Percentiles rank a stretch among this genome's conserved stretches.
phyloP scores from a whole-genome alignment of 2,888 invertebrate species.

The Leptinotarsa peninsularis region DNA sequence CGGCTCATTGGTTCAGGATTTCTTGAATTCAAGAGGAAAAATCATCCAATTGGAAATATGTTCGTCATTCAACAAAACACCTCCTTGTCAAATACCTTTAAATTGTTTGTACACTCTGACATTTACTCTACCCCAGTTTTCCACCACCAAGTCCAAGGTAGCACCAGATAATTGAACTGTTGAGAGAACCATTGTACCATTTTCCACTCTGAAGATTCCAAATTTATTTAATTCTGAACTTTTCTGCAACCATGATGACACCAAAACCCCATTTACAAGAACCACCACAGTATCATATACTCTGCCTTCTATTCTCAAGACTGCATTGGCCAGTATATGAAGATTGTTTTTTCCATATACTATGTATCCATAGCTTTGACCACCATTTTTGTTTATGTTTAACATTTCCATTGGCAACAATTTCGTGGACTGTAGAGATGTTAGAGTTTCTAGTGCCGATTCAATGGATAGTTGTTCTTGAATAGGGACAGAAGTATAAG shows the following conservation, averaged over 20 bases:
- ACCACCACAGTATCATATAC: slow-evolving; percentile 69
- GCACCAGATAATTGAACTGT: slow-evolving; percentile 50
- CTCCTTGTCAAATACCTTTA: slow-evolving; percentile 65
- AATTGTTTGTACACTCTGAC: slow-evolving; percentile 53
- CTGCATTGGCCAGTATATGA: slow-evolving; percentile 54
- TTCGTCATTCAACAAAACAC: slow-evolving; percentile 64
- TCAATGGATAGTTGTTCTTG: too few relatives aligned
- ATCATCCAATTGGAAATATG: slow-evolving; percentile 65
- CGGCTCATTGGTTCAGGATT: slow-evolving; percentile 62
- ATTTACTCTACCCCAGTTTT: slow-evolving; percentile 83
- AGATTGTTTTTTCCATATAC: slow-evolving; percentile 67
- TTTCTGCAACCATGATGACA: slow-evolving; percentile 60
- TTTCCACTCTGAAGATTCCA: slow-evolving; percentile 63
- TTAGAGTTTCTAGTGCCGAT: too few relatives aligned
- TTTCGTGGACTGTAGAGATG: slow-evolving; percentile 25
- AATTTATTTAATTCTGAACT: slow-evolving; percentile 57
- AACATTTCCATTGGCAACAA: slow-evolving; percentile 63
- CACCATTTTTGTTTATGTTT: slow-evolving; percentile 66
- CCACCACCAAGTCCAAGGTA: slow-evolving; percentile 68
- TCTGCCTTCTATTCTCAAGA: slow-evolving; percentile 62
- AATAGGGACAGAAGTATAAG: too few relatives aligned
- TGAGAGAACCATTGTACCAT: slow-evolving; percentile 58
- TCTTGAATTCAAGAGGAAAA: slow-evolving; percentile 67
- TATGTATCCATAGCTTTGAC: slow-evolving; percentile 71
- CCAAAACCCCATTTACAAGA: slow-evolving; percentile 65